phyloP scores from a whole-genome alignment of 1,140 invertebrate genomes.

The Neuroterus valhalla region DNA sequence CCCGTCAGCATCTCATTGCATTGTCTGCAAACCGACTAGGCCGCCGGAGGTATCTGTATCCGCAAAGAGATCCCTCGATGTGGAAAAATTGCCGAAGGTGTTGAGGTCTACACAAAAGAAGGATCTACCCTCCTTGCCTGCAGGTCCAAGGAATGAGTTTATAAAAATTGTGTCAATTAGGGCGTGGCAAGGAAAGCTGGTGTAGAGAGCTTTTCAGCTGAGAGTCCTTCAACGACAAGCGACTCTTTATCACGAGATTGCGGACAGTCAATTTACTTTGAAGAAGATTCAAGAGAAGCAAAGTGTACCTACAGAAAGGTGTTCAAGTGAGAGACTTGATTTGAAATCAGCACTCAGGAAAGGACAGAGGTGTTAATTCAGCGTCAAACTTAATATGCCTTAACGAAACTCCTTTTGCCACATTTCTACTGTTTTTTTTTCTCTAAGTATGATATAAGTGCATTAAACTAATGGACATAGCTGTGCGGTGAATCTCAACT shows the following conservation, averaged over 20 bases:
- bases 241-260: constrained; percentile 54
- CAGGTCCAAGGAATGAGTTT: constrained; percentile 49
- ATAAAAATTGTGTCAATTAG: constrained; percentile 69
- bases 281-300: constrained; percentile 28
- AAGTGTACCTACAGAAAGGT: constrained; percentile 1
- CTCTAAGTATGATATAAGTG: too few species aligned
- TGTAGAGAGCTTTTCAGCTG: constrained; percentile 44
- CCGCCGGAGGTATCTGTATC: constrained; percentile 40
- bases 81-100: constrained; percentile 53
- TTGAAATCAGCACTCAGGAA: constrained; percentile 25
- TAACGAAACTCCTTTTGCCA: neutral
- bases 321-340: constrained; percentile 12
- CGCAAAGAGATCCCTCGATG: constrained; percentile 47
- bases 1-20: neutral
- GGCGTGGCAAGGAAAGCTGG: constrained; percentile 52
- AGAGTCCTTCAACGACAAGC: constrained; percentile 47
- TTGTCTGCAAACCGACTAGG: neutral
- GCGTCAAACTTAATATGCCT: neutral
- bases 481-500: too few species aligned
- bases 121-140: constrained; percentile 53
- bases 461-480: too few species aligned
- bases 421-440: neutral
- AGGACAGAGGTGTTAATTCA: neutral
- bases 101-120: constrained; percentile 54
- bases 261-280: constrained; percentile 50